A percentile compares a stretch with the other conserved stretches of the same genome.
These are phyloP conservation scores for Eospalax fontanierii DNA, from an alignment of 2,797 vertebrate species.

Conservation along the genomic window DNA sequence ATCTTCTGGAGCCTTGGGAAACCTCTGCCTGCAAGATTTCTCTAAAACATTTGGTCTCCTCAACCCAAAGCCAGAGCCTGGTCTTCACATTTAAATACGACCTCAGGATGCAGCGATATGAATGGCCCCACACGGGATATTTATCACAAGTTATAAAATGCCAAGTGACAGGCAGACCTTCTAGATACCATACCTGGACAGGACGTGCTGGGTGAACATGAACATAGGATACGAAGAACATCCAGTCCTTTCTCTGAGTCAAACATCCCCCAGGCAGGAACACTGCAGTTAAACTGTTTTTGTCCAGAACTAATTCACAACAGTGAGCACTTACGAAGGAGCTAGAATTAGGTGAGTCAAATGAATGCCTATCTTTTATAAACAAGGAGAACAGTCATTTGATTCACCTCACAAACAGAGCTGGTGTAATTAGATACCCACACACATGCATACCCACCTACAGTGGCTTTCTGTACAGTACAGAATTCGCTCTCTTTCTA, in stretches of 20 bases:
- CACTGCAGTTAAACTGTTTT: slow-evolving; percentile 24
- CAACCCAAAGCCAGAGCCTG: not conserved
- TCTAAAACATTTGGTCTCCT: not conserved
- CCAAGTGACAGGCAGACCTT: not conserved
- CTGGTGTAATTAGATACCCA: not conserved
- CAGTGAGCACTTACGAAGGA: slow-evolving; percentile 55
- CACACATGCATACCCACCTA: rapidly evolving
- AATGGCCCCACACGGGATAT: not conserved
- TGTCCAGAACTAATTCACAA: slow-evolving; percentile 34
- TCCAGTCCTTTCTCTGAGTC: not conserved
- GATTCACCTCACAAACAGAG: slow-evolving; percentile 22
- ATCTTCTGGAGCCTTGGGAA: slow-evolving; percentile 6
- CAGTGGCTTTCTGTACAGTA: not conserved
- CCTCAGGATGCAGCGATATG: slow-evolving; percentile 10
- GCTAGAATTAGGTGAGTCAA: slow-evolving; percentile 53
- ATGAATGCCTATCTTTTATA: slow-evolving; percentile 64
- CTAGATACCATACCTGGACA: not conserved
- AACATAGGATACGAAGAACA: not conserved
- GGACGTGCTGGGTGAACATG: not conserved
- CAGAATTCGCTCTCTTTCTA: not conserved
- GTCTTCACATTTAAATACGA: not conserved
- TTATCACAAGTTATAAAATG: not conserved
- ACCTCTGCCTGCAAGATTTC: not conserved
- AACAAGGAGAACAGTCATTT: slow-evolving; percentile 51
- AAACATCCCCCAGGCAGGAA: not conserved